These are phyloP conservation scores for Idaea straminata DNA, from an alignment of 2,888 invertebrate species.

Conservation along the genomic window DNA sequence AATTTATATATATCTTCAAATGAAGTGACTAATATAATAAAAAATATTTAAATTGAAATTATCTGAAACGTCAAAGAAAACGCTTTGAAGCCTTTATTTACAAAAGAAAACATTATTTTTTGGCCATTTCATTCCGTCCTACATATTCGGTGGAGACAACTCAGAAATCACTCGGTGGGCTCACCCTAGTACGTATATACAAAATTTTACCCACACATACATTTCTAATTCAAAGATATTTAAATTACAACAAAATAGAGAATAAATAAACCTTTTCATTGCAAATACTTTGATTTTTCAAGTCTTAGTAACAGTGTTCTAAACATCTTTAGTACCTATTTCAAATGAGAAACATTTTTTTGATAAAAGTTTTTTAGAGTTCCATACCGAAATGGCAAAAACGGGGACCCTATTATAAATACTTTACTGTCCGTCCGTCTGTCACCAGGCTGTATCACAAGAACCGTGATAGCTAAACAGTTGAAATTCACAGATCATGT, in stretches of 20 bases:
- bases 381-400: too few species aligned
- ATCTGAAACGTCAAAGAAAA: conserved; percentile 5
- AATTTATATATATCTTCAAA: too few species aligned
- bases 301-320: neutral
- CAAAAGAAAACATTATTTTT: conserved; percentile 59
- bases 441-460: too few species aligned
- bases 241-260: conserved; percentile 7
- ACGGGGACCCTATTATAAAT: too few species aligned
- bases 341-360: too few species aligned
- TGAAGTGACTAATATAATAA: neutral
- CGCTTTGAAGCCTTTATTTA: conserved; percentile 58
- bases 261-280: neutral
- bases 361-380: too few species aligned
- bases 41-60: neutral
- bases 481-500: too few species aligned
- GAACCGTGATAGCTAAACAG: too few species aligned
- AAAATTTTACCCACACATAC: conserved; percentile 46
- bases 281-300: neutral
- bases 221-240: conserved; percentile 23
- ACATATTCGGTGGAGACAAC: conserved; percentile 64
- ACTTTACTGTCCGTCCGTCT: too few species aligned
- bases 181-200: conserved; percentile 64
- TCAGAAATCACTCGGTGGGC: conserved; percentile 70
- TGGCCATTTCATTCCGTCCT: conserved; percentile 69
- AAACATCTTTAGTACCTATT: neutral